Conservation (phyloP, 2,113 vertebrate species). For the Macaca fascicularis region T2T-MFA8v1.1 NC_088378.1:55979501-55980000, state of each 20-base stretch:
- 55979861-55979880: background rate
- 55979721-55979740: background rate
- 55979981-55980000: background rate
- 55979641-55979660: background rate
- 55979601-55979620: background rate
- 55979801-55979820: conserved; percentile 14
- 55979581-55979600: background rate
- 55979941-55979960: background rate
- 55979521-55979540: background rate
- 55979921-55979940: background rate
- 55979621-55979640: background rate
- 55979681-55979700: background rate
- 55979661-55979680: background rate
- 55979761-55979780: background rate
- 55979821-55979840: background rate
- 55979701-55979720: background rate
- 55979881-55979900: background rate
- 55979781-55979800: background rate
- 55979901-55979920: background rate
- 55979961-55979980: background rate
- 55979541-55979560: background rate
- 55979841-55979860: background rate
- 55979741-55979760: background rate
- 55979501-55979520: background rate
- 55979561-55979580: background rate